Base-by-base conservation (phyloP, 2,797 vertebrate genomes). In the Mus caroli region DNA sequence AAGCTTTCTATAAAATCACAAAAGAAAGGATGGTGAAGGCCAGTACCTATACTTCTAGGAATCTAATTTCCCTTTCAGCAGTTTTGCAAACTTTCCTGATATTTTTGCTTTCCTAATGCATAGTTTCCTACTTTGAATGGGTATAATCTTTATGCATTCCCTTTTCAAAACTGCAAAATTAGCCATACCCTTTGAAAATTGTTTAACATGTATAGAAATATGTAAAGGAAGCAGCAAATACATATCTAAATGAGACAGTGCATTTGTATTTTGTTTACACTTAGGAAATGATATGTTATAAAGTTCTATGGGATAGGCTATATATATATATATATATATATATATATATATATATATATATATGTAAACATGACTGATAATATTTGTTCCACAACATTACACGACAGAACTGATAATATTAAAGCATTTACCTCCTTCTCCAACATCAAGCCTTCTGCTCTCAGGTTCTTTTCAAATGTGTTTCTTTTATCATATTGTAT, bases 391-490 rank as follows among this genome's bases (percentile, higher is more conserved):
- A 92, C 12, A 54, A 64, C 69, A 56, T 95, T 22, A 52, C 3
- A 56, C 0, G 24, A 88, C 4, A 79, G 15, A 82, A 8, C 4
- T 78, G 34, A 17, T 26, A 89, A 43, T 77, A 17, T 19, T 8
- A 58, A 37, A 96, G 52, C 19, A 97, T 98, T 92, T 96, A 99
- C 99, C 99, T 99, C 99, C 96, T 99, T 99, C 98, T 99, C 99
- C 96, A 99, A 98, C 99, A 99, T 99, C 83, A 99, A 98, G 54
- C 99, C 99, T 97, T 99, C 99, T 8, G 99, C 99, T 90, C 99
- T 99, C 56, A 99, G 98, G 97, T 99, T 99, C 98, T 99, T 99
- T 98, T 99, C 99, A 98, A 99, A 99, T 0, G 99, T 99, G 97
- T 99, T 99, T 96, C 99, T 99, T 98, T 99, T 99, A 95, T 99